Evolutionary conservation across 2,888 invertebrate genomes (phyloP).

Genomic region (Drosophila subquinaria): DNA sequence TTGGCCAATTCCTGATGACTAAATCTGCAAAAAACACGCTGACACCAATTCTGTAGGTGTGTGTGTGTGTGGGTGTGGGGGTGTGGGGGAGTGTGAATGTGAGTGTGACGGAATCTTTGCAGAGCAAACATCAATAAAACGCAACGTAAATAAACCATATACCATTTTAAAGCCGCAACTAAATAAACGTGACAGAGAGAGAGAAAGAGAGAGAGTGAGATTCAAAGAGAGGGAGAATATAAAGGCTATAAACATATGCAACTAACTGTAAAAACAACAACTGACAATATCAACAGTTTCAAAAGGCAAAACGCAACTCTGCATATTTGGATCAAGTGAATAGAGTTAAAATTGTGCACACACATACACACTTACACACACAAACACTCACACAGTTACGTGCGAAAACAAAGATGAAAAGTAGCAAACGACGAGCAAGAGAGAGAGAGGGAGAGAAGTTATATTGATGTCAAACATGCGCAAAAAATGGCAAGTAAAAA

Average conservation of each 20-base stretch:
- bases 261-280: conserved; percentile 40
- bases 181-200: conserved; percentile 24
- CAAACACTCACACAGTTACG: conserved; percentile 14
- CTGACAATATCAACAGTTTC: conserved; percentile 65
- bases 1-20: conserved; percentile 5
- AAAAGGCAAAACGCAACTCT: conserved; percentile 61
- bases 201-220: not conserved
- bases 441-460: conserved; percentile 71
- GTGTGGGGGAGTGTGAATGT: not conserved
- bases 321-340: conserved; percentile 68
- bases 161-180: conserved; percentile 49
- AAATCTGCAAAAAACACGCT: conserved; percentile 20
- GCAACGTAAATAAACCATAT: conserved; percentile 30
- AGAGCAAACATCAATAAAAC: conserved; percentile 46
- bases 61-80: conserved; percentile 1
- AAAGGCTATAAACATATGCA: conserved; percentile 63
- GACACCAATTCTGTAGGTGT: conserved; percentile 12
- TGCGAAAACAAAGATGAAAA: conserved; percentile 46
- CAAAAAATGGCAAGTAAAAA: conserved; percentile 56
- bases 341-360: conserved; percentile 50
- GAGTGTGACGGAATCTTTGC: conserved; percentile 27
- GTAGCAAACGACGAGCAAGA: conserved; percentile 47
- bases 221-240: not conserved
- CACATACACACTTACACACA: conserved; percentile 9
- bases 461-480: conserved; percentile 75